Evolutionary conservation across 2,113 vertebrate species (phyloP).

Genomic region (Barbus barbus): DNA sequence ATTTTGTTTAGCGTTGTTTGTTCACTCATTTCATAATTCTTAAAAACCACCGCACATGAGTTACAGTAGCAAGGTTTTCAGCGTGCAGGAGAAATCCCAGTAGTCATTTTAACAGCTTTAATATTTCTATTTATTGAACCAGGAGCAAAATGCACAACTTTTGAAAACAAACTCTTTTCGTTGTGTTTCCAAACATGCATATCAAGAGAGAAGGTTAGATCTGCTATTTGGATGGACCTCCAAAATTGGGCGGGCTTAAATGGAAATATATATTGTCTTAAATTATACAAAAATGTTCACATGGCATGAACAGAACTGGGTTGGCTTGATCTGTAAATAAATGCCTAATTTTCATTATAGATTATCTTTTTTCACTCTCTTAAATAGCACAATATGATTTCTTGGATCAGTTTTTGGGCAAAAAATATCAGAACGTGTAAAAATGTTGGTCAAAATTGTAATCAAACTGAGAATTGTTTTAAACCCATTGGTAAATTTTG

Average conservation of each 20-base stretch:
- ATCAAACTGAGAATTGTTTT: too few species aligned
- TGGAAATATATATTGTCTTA: background rate
- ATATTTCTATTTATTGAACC: background rate
- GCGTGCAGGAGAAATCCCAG: background rate
- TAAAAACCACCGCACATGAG: slow-evolving; percentile 1
- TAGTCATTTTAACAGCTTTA: background rate
- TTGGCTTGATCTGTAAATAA: background rate
- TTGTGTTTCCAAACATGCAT: background rate
- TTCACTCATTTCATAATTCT: slow-evolving; percentile 39
- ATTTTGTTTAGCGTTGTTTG: slow-evolving; percentile 45
- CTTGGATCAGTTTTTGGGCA: background rate
- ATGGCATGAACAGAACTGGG: background rate
- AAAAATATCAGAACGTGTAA: too few species aligned
- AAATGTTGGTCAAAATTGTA: too few species aligned
- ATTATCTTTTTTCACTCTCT: background rate
- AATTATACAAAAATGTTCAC: background rate
- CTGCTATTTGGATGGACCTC: background rate
- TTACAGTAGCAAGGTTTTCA: background rate
- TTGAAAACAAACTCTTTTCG: background rate
- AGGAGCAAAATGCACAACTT: slow-evolving; percentile 6
- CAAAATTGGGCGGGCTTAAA: background rate
- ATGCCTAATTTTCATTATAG: background rate
- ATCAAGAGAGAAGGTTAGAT: background rate
- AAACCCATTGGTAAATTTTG: too few species aligned
- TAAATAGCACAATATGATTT: background rate